Evolutionary conservation across 2,888 invertebrate genomes (phyloP), one percentile per base, ranked within the genome.

Genomic region (Diaphora mendica): DNA sequence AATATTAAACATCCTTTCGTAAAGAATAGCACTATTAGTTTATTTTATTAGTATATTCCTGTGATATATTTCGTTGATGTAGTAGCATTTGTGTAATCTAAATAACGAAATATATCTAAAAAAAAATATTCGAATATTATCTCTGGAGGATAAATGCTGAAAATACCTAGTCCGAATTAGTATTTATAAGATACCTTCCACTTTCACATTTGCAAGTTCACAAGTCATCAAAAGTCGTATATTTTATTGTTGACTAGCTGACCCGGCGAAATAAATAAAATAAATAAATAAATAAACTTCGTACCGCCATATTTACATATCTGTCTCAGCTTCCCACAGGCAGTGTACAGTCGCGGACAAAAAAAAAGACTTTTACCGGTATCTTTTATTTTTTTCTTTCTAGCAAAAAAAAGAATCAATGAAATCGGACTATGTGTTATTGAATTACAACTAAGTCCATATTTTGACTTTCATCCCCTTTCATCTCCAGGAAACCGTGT

Each of bases 1-100:
- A 62, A 67, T 67, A 74, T 69, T 59, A 42, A 68, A 30, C 72
- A 30, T 75, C 64, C 74, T 73, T 75, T 71, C 17, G 51, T 59
- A 68, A 66, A 70, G 42, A 70, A 67, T 65, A 39, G 68, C 59
- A 69, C 69, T 69, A 71, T 68, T 73, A 33, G n/a, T 73, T 73
- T 69, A 26, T 44, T 73, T 59, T 73, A 68, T 69, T 69, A 55
- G 23, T 51, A 35, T 71, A 39, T 44, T 48, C 17, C 23, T 51
- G 26, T 30, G 35, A n/a, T 39, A 26, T 71, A 65, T 71, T 55
- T 15, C 39, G 26, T 17, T 11, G 39, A 65, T 7, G 51, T 15
- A 48, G 13, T 64, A 70, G 30, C 30, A 7, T 62, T 30, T 17
- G 59, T 59, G 26, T 13, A 15, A 26, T 23, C 26, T 51, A 51